Evolutionary conservation across 2,113 vertebrate genomes (phyloP).

Genomic region (Pungitius pungitius): DNA sequence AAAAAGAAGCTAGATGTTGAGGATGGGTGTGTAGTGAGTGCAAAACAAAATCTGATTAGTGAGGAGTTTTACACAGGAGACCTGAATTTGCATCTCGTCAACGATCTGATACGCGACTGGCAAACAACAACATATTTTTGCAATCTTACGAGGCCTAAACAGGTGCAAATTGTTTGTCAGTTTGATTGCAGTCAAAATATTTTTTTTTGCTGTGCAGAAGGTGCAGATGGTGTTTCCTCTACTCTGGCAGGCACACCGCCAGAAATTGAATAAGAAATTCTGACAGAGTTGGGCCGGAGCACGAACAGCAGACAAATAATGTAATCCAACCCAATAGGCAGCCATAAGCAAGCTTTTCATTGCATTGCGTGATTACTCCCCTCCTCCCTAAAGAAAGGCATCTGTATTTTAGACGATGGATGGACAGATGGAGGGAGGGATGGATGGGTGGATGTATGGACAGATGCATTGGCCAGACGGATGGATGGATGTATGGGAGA

Average conservation of each 20-base stretch:
- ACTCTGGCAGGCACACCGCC: conserved; percentile 43
- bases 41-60: background rate
- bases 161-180: conserved; percentile 8
- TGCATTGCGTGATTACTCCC: conserved; percentile 49
- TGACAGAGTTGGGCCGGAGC: conserved; percentile 20
- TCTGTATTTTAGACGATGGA: conserved; percentile 17
- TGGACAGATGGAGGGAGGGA: conserved; percentile 26
- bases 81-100: background rate
- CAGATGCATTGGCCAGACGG: background rate
- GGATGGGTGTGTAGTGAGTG: background rate
- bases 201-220: conserved; percentile 21
- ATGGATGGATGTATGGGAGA: conserved; percentile 16
- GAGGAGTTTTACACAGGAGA: background rate
- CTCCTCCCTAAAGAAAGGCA: conserved; percentile 30
- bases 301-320: conserved; percentile 38
- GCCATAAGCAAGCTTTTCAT: conserved; percentile 54
- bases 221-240: conserved; percentile 65
- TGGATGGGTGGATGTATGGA: conserved; percentile 6
- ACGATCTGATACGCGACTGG: background rate
- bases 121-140: conserved; percentile 1
- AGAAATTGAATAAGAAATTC: conserved; percentile 57
- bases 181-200: background rate
- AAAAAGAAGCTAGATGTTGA: background rate
- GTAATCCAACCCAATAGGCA: conserved; percentile 45
- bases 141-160: conserved; percentile 7